Percentiles rank a stretch among this genome's conserved stretches.
phyloP scores from a whole-genome alignment of 2,888 invertebrate species.

The Oxytorus armatus region DNA sequence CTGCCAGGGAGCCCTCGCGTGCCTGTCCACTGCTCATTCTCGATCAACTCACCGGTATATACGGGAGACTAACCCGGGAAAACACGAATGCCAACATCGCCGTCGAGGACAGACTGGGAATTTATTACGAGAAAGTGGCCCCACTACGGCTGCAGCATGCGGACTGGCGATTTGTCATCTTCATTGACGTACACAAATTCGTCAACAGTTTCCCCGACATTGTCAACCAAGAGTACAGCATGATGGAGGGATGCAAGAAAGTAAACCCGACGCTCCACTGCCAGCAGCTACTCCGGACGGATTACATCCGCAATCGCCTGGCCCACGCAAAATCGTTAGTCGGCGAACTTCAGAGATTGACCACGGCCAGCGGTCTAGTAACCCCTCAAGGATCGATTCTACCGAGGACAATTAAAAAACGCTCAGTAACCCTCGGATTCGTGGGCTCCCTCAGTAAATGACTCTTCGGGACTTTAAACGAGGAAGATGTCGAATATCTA shows the following conservation, averaged over 20 bases:
- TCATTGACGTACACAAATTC: slow-evolving; percentile 22
- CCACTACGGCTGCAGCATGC: slow-evolving; percentile 6
- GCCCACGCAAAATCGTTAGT: not conserved
- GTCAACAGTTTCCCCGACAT: not conserved
- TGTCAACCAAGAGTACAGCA: not conserved
- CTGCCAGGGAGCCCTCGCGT: too few relatives aligned
- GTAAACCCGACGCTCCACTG: not conserved
- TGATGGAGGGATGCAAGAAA: not conserved
- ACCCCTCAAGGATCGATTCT: not conserved
- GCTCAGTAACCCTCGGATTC: slow-evolving; percentile 32
- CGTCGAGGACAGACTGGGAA: not conserved
- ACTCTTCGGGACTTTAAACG: slow-evolving; percentile 10
- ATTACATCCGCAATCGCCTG: not conserved
- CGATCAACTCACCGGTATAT: too few relatives aligned
- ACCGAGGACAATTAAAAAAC: not conserved
- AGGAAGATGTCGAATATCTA: slow-evolving; percentile 17
- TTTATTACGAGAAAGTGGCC: not conserved
- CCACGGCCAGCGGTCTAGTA: not conserved
- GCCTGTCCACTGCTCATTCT: too few relatives aligned
- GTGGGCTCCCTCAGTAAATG: slow-evolving; percentile 32
- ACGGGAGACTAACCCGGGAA: too few relatives aligned
- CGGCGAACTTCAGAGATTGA: not conserved
- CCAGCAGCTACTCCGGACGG: not conserved
- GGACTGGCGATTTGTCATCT: slow-evolving; percentile 23
- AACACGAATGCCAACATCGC: too few relatives aligned